phyloP scores from a whole-genome alignment of 2,797 vertebrate genomes.

The Hoplostethus mediterraneus region DNA sequence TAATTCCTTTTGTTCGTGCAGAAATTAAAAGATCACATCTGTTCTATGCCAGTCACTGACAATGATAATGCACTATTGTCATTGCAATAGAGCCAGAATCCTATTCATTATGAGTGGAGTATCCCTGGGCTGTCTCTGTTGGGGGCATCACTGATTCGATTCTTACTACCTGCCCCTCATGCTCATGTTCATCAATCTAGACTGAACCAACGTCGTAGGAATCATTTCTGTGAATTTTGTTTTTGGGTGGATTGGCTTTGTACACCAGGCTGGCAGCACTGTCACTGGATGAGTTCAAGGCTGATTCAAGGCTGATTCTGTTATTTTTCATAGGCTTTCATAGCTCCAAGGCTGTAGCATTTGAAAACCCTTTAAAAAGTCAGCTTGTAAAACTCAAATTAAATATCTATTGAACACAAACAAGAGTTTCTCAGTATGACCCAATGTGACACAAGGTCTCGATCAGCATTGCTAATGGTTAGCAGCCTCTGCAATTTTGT shows the following conservation, averaged over 20 bases:
- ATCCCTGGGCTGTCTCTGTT: neutral
- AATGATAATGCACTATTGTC: slow-evolving; percentile 35
- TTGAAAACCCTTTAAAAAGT: too few species aligned
- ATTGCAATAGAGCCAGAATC: slow-evolving; percentile 19
- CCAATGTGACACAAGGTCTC: too few species aligned
- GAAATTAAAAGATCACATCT: neutral
- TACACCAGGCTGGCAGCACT: neutral
- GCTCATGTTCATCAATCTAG: slow-evolving; percentile 31
- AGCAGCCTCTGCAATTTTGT: neutral
- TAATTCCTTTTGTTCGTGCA: neutral
- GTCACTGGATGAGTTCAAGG: neutral
- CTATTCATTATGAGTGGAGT: slow-evolving; percentile 44
- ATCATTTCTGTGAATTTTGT: too few species aligned
- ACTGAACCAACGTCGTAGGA: slow-evolving; percentile 23
- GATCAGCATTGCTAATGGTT: neutral
- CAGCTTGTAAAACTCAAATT: neutral
- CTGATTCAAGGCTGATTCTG: slow-evolving; percentile 11
- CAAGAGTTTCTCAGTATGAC: too few species aligned
- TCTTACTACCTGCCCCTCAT: slow-evolving; percentile 23
- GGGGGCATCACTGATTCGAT: slow-evolving; percentile 37
- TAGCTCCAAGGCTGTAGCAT: too few species aligned
- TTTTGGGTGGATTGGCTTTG: too few species aligned
- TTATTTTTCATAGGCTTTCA: too few species aligned
- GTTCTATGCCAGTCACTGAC: neutral
- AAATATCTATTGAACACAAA: neutral